A percentile compares a stretch with the other conserved stretches of the same genome.
These are phyloP conservation scores for Sacculina carcini DNA, from an alignment of 2,888 invertebrate genomes.

Conservation along the genomic window DNA sequence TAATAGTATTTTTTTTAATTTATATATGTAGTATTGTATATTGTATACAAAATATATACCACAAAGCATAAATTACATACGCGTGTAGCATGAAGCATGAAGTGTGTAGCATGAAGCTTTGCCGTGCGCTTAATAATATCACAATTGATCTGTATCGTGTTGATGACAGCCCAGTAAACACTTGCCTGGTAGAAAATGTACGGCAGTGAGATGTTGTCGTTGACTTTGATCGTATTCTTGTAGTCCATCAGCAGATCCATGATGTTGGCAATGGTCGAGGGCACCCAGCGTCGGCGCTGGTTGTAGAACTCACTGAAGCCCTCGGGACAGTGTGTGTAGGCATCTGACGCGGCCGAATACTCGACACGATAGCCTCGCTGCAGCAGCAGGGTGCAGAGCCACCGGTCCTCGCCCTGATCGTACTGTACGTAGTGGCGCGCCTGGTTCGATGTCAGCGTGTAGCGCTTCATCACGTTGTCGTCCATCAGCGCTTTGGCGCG, in stretches of 20 bases:
- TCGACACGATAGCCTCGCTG: conserved; percentile 95
- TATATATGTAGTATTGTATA: no score
- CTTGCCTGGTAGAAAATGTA: conserved; percentile 57
- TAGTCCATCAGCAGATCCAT: conserved; percentile 83
- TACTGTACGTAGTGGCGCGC: conserved; percentile 94
- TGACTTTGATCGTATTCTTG: conserved; percentile 75
- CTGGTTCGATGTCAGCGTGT: conserved; percentile 68
- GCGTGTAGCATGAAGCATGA: no score
- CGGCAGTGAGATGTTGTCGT: conserved; percentile 84
- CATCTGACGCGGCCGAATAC: conserved; percentile 97
- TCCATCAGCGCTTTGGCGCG: conserved; percentile 95
- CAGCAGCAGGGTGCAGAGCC: conserved; percentile 83
- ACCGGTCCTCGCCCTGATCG: conserved; percentile 97
- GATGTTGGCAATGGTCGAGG: conserved; percentile 95
- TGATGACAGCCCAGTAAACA: background rate
- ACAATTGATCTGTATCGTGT: no score
- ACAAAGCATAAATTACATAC: no score
- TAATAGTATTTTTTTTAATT: no score
- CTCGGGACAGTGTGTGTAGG: conserved; percentile 94
- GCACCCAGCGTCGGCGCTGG: conserved; percentile 92
- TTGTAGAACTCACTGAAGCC: conserved; percentile 94
- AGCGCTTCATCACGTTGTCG: conserved; percentile 92
- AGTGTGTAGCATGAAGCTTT: no score
- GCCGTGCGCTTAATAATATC: no score
- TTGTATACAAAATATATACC: no score